Evolutionary conservation across 2,113 vertebrate genomes (phyloP).

Genomic region (Actenoides hombroni): DNA sequence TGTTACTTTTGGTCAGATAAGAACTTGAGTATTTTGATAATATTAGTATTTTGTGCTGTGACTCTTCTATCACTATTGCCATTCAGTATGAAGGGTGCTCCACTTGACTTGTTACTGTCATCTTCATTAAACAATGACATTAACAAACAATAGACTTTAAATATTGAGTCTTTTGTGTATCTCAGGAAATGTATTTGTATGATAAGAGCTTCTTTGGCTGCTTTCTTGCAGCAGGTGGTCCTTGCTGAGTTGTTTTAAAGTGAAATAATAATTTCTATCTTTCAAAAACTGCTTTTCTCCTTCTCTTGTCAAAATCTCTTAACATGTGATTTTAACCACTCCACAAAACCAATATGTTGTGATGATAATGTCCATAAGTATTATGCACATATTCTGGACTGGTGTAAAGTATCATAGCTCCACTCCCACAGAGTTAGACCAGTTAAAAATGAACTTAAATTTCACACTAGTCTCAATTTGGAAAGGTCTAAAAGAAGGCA

Average conservation of each 20-base stretch:
- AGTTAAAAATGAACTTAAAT: background rate
- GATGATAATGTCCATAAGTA: background rate
- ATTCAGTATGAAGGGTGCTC: background rate
- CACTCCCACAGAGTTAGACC: background rate
- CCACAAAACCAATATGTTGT: background rate
- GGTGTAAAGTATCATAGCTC: background rate
- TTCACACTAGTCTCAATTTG: background rate
- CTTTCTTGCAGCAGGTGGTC: background rate
- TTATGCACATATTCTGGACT: background rate
- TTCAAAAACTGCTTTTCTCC: background rate
- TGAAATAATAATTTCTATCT: background rate
- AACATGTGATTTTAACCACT: background rate
- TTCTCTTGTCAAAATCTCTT: background rate
- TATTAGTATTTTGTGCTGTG: background rate
- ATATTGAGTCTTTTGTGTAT: background rate
- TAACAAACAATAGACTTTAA: background rate
- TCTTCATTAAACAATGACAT: background rate
- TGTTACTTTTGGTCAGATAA: background rate
- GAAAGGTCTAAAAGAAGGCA: background rate
- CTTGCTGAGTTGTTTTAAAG: background rate
- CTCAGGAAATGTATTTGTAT: background rate
- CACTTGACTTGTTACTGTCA: background rate
- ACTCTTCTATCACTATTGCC: background rate
- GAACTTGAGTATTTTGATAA: background rate
- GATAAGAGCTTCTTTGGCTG: background rate